Percentiles rank a stretch among this genome's conserved stretches.
These are phyloP conservation scores for Ambastaia sidthimunki DNA, from an alignment of 2,797 vertebrate species.

Conservation along the genomic window DNA sequence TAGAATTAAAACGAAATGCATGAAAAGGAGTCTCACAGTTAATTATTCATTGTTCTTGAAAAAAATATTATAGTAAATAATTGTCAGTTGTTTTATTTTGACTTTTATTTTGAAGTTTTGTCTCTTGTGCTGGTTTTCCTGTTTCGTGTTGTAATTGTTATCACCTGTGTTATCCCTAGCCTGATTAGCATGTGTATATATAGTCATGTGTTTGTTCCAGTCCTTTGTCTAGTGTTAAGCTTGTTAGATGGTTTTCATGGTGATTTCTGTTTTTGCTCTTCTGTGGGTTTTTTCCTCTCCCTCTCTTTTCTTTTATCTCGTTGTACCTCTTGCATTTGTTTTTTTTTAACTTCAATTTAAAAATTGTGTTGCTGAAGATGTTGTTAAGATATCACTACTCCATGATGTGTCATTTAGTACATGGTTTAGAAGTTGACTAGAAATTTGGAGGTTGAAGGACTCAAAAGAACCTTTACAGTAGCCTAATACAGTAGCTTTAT, in stretches of 20 bases:
- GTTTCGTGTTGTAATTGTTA: not conserved
- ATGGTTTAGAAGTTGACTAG: not conserved
- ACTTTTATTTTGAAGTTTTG: not conserved
- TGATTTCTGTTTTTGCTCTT: constrained; percentile 8
- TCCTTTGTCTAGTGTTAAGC: constrained; percentile 9
- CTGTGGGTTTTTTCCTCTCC: not conserved
- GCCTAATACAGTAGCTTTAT: too few species aligned
- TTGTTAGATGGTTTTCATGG: constrained; percentile 11
- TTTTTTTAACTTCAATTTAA: too few species aligned
- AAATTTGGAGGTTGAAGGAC: too few species aligned
- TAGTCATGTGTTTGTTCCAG: constrained; percentile 6
- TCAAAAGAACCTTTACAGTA: too few species aligned
- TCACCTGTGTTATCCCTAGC: constrained; percentile 5
- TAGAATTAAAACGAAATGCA: too few species aligned
- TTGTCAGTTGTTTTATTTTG: not conserved
- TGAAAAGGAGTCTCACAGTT: too few species aligned
- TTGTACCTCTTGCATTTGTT: not conserved
- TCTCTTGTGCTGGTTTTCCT: not conserved
- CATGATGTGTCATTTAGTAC: not conserved
- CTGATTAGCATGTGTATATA: constrained; percentile 8
- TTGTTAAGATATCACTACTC: not conserved
- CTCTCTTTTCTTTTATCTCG: not conserved
- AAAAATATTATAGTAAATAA: too few species aligned
- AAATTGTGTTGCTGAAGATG: too few species aligned
- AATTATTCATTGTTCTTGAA: too few species aligned